A percentile compares a stretch with the other conserved stretches of the same genome.
These are phyloP conservation scores for Neosalanx taihuensis DNA, from an alignment of 2,797 vertebrate genomes.

Conservation along the genomic window DNA sequence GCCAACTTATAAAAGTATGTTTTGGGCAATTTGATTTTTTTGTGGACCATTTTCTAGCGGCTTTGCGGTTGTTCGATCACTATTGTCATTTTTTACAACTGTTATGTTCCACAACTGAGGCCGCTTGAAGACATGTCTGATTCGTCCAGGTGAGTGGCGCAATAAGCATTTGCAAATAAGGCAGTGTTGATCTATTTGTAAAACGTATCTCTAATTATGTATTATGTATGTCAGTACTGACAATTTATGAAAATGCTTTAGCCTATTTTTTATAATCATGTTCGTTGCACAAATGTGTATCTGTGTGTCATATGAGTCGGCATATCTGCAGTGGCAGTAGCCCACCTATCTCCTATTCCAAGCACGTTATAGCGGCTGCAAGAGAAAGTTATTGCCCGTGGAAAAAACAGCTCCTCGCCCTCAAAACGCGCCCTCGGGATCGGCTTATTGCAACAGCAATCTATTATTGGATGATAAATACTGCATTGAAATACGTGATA, in stretches of 20 bases:
- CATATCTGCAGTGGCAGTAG: background rate
- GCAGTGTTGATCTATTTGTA: background rate
- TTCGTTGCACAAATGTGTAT: too few relatives aligned
- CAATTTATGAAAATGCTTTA: background rate
- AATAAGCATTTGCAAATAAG: background rate
- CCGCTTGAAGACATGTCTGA: slow-evolving; percentile 32
- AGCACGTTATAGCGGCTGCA: background rate
- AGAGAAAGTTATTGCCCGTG: background rate
- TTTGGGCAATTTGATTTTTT: background rate
- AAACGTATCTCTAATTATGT: background rate
- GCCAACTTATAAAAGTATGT: background rate
- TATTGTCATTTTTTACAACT: slow-evolving; percentile 25
- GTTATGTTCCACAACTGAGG: slow-evolving; percentile 26
- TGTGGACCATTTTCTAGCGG: background rate
- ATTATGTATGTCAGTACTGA: background rate
- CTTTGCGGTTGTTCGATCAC: slow-evolving; percentile 8
- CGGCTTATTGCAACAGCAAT: background rate
- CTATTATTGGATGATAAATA: too few relatives aligned
- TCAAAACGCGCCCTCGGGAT: too few relatives aligned
- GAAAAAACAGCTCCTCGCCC: too few relatives aligned
- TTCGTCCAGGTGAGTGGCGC: slow-evolving; percentile 47
- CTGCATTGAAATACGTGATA: too few relatives aligned
- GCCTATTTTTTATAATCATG: background rate
- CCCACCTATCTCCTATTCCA: background rate
- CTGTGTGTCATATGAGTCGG: too few relatives aligned